Base-by-base conservation (phyloP, 2,888 invertebrate species). In the Drosophila ezoana region DNA sequence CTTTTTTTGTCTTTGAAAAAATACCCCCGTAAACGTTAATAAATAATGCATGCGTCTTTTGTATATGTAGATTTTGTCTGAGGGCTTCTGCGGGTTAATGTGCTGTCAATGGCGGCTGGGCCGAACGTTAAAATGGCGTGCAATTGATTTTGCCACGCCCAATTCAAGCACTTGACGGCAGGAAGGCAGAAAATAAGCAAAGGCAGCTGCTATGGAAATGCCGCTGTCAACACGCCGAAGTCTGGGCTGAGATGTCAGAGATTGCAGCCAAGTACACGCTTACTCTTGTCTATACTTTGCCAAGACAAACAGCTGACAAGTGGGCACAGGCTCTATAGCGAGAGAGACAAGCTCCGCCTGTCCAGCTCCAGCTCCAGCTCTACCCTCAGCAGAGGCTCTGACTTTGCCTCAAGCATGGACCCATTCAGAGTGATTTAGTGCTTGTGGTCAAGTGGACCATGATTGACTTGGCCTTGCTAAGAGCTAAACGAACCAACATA, bases 401-500 rank as follows among this genome's bases (percentile, higher is more conserved):
- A 47, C 43, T 53, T 49, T 53, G 61, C 43, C 58, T 62, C 56
- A 61, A 60, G 67, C 67, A 33, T 56, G 58, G 56, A 54, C 68
- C 65, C 82, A 72, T 86, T 86, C 62, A 85, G 53, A 81, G 80
- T 83, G 82, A 83, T 83, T 83, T 83, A 89, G 84, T 77, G 87
- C 78, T 72, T 75, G 84, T 79, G 86, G 82, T 85, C 82, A 85
- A 87, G 88, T 85, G 88, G 82, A 58, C 70, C 70, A 68, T 87
- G 82, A 82, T 82, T 85, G 82, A 82, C 86, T 76, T 70, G 67
- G 54, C 63, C 58, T 59, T 63, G 64, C 47, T 59, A 48, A 54
- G 59, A 69, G 73, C 77, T 60, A 67, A 87, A 71, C 68, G 76
- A 71, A 64, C 66, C 65, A 57, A 65, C 49, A 69, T 56, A 62